Conservation (phyloP, 35 echinoderm and acorn worm genomes). For the Ophiothrix spiculata region DNA sequence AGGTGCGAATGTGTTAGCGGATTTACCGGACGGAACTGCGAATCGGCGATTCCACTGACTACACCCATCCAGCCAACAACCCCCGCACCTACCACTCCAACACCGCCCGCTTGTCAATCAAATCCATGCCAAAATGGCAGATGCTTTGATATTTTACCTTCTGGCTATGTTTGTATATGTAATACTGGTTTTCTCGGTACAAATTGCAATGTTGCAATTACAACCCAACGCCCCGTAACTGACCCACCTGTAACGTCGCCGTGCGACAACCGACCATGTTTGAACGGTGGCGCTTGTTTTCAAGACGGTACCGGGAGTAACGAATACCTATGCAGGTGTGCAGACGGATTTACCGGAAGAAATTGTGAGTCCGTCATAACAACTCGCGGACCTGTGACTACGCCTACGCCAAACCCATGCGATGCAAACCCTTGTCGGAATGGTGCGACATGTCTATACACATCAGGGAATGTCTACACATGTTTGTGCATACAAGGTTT, state of each 20-base stretch:
- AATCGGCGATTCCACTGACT: constrained; percentile 15
- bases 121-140: constrained; percentile 62
- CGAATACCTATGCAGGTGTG: constrained; percentile 61
- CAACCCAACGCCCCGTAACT: constrained; percentile 47
- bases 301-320: constrained; percentile 33
- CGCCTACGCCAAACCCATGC: constrained; percentile 25
- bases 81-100: neutral
- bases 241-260: constrained; percentile 36
- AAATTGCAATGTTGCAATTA: constrained; percentile 58
- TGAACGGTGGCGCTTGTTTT: constrained; percentile 48
- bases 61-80: neutral
- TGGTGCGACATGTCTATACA: constrained; percentile 47
- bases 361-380: constrained; percentile 49
- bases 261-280: constrained; percentile 66
- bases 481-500: constrained; percentile 64
- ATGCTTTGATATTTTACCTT: constrained; percentile 44
- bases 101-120: constrained; percentile 57
- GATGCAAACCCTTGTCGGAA: constrained; percentile 70
- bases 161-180: constrained; percentile 56
- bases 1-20: constrained; percentile 55
- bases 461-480: constrained; percentile 17
- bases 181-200: constrained; percentile 48
- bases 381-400: neutral
- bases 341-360: constrained; percentile 45
- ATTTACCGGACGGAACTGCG: constrained; percentile 60